Percentiles rank a stretch among this genome's conserved stretches.
These are phyloP conservation scores for Leptopilina clavipes DNA, from an alignment of 1,140 invertebrate genomes.

Conservation along the genomic window DNA sequence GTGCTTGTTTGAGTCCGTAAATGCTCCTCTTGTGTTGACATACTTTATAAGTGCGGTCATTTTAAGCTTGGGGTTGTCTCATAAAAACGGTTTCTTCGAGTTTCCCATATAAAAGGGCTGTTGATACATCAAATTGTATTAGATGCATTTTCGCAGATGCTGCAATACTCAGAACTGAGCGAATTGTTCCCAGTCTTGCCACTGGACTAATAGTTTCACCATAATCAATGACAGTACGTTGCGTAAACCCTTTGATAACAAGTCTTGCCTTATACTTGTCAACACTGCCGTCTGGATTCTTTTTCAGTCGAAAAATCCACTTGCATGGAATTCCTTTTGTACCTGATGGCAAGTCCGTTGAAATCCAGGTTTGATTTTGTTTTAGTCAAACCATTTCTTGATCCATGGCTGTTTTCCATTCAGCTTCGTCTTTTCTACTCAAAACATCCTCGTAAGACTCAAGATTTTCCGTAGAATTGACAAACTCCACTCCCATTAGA, in stretches of 20 bases:
- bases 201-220: conserved; percentile 63
- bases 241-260: conserved; percentile 47
- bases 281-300: conserved; percentile 52
- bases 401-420: conserved; percentile 44
- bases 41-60: conserved; percentile 45
- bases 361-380: conserved; percentile 43
- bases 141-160: conserved; percentile 38
- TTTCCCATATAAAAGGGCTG: conserved; percentile 66
- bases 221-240: conserved; percentile 53
- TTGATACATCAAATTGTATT: conserved; percentile 64
- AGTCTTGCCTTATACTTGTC: conserved; percentile 57
- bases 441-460: conserved; percentile 48
- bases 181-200: conserved; percentile 53
- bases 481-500: conserved; percentile 38
- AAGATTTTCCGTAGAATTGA: conserved; percentile 39
- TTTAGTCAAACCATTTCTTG: conserved; percentile 39
- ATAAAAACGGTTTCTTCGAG: conserved; percentile 65
- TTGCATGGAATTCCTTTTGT: conserved; percentile 45
- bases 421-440: conserved; percentile 36
- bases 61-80: conserved; percentile 64
- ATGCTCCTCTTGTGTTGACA: conserved; percentile 63
- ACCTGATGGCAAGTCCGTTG: conserved; percentile 34
- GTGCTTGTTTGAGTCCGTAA: conserved; percentile 71
- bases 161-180: conserved; percentile 41
- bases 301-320: conserved; percentile 65